A percentile compares a stretch with the other conserved stretches of the same genome.
phyloP scores from a whole-genome alignment of 2,113 vertebrate species.

The Stigmatopora nigra region DNA sequence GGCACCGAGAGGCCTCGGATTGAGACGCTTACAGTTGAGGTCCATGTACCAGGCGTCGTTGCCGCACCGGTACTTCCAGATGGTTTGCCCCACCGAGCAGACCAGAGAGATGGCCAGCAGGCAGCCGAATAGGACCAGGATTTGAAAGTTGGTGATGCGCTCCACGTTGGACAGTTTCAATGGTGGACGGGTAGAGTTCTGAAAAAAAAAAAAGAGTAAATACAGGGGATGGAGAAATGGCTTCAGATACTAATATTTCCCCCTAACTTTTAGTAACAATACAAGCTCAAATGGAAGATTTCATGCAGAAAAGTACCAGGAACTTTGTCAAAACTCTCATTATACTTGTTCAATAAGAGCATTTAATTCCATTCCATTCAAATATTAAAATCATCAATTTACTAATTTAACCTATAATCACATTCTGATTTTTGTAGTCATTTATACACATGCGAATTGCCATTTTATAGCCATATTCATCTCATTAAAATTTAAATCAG shows the following conservation, averaged over 20 bases:
- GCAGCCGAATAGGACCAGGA: constrained; percentile 92
- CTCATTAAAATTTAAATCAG: background rate
- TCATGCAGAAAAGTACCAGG: background rate
- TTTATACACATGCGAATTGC: background rate
- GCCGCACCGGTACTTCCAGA: constrained; percentile 89
- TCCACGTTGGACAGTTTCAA: constrained; percentile 97
- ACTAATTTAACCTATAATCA: background rate
- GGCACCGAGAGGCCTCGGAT: constrained; percentile 17
- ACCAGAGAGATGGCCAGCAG: constrained; percentile 93
- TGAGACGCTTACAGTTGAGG: constrained; percentile 86
- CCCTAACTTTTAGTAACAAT: background rate
- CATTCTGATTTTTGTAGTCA: background rate
- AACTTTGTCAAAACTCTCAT: background rate
- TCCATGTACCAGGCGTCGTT: constrained; percentile 95
- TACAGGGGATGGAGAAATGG: background rate
- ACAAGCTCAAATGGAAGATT: background rate
- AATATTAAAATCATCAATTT: background rate
- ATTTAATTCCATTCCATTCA: too few species aligned
- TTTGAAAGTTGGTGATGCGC: constrained; percentile 96
- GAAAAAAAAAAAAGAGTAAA: constrained; percentile 10
- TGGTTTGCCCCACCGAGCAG: constrained; percentile 90
- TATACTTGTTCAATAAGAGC: too few species aligned
- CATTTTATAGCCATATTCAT: background rate
- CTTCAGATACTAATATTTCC: background rate
- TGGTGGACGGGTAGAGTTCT: constrained; percentile 96